Conservation (phyloP, 2,113 vertebrate genomes). For the Tretioscincus oriximinensis region DNA sequence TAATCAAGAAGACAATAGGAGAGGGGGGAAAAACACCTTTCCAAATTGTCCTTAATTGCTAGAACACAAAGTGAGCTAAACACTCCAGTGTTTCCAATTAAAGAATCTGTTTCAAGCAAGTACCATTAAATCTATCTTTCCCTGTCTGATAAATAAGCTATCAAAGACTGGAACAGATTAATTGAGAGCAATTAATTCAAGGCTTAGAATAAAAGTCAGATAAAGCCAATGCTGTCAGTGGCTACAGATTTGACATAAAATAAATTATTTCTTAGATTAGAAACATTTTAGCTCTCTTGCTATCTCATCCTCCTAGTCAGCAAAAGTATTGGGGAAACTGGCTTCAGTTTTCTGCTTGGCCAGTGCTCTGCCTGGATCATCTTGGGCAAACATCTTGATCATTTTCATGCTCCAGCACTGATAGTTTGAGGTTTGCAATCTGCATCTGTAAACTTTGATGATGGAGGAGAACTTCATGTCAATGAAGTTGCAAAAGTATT, state of each 20-base stretch:
- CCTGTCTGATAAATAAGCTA: conserved; percentile 87
- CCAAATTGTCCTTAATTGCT: conserved; percentile 94
- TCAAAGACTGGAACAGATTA: conserved; percentile 80
- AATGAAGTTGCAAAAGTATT: background rate
- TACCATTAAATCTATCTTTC: conserved; percentile 83
- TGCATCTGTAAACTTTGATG: conserved; percentile 1
- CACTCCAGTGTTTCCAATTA: conserved; percentile 83
- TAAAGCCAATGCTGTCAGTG: conserved; percentile 65
- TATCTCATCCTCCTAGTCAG: conserved; percentile 30
- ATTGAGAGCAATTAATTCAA: conserved; percentile 81
- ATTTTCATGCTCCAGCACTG: background rate
- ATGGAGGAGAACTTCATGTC: background rate
- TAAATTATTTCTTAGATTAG: conserved; percentile 42
- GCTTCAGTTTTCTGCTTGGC: conserved; percentile 18
- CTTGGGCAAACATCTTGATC: background rate
- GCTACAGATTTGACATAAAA: conserved; percentile 70
- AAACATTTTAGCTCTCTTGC: conserved; percentile 31
- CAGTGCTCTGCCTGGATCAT: background rate
- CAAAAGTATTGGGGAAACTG: conserved; percentile 5
- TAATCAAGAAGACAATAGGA: conserved; percentile 87
- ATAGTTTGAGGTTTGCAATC: background rate
- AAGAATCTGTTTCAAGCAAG: conserved; percentile 78
- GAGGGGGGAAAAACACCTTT: conserved; percentile 74
- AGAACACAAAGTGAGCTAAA: conserved; percentile 75
- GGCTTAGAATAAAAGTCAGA: conserved; percentile 72